These are phyloP conservation scores for Perodicticus potto DNA, from an alignment of 2,797 vertebrate species.

Conservation along the genomic window DNA sequence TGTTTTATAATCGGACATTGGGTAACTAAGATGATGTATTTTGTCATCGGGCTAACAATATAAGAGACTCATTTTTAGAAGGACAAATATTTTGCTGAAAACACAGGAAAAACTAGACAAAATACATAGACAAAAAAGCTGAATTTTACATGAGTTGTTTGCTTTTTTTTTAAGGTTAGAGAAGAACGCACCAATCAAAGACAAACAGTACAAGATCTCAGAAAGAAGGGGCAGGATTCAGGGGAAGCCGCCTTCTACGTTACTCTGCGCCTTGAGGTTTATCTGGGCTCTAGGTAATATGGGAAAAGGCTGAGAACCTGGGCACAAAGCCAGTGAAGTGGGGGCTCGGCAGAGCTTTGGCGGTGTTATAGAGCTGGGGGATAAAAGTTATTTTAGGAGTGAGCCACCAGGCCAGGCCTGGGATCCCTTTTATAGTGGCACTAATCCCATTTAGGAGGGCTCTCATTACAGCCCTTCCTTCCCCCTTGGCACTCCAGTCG, in stretches of 20 bases:
- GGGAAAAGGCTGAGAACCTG: neutral
- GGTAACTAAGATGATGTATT: neutral
- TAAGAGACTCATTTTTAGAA: neutral
- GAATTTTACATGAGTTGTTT: neutral
- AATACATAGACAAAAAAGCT: neutral
- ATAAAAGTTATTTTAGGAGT: neutral
- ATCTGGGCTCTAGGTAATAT: neutral
- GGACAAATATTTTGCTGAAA: neutral
- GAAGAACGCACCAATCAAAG: neutral
- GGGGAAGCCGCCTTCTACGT: neutral
- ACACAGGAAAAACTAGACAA: neutral
- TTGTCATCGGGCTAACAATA: neutral
- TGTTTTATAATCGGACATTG: neutral
- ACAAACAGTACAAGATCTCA: neutral
- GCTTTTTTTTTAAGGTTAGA: neutral
- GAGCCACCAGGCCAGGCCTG: no score
- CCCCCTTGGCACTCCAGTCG: no score
- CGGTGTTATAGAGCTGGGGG: fast-evolving
- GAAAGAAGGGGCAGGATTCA: neutral
- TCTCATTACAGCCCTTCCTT: no score
- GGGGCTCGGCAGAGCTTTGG: neutral
- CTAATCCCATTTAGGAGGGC: no score
- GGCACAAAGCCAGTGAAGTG: neutral
- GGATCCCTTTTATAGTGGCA: no score
- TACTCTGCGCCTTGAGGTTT: neutral